A percentile compares a stretch with the other conserved stretches of the same genome.
These are phyloP conservation scores for Andrena marginata DNA, from an alignment of 2,888 invertebrate genomes.

Conservation along the genomic window DNA sequence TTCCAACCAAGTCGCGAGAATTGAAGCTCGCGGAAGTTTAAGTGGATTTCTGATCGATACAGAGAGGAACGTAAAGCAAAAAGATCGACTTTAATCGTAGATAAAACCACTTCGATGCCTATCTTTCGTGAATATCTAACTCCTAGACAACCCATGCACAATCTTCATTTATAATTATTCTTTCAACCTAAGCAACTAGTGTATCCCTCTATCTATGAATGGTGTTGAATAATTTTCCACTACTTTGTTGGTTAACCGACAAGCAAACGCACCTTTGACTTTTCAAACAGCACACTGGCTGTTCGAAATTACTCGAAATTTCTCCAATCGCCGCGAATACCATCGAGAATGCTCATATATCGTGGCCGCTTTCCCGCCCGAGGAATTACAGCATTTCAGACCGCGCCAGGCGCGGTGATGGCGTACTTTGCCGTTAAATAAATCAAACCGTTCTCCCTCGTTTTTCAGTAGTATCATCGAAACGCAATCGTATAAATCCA, in stretches of 20 bases:
- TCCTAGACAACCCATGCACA: too few relatives aligned
- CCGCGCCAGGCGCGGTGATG: not conserved
- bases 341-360: not conserved
- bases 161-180: too few relatives aligned
- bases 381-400: constrained; percentile 2
- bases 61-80: not conserved
- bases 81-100: too few relatives aligned
- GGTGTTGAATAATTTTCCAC: too few relatives aligned
- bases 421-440: constrained; percentile 32
- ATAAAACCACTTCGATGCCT: too few relatives aligned
- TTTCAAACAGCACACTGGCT: too few relatives aligned
- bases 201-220: too few relatives aligned
- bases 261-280: too few relatives aligned
- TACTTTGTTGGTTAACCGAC: too few relatives aligned
- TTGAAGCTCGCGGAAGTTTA: not conserved
- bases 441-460: constrained; percentile 14
- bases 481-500: constrained; percentile 22
- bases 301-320: too few relatives aligned
- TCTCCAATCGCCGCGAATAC: not conserved
- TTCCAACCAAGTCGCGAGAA: not conserved
- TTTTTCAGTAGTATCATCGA: constrained; percentile 11
- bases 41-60: not conserved
- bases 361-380: not conserved
- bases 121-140: too few relatives aligned
- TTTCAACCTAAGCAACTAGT: too few relatives aligned